Percentiles rank a stretch among this genome's conserved stretches.
Evolutionary conservation across 1,140 invertebrate genomes (phyloP).

Genomic region (Microplitis mediator): DNA sequence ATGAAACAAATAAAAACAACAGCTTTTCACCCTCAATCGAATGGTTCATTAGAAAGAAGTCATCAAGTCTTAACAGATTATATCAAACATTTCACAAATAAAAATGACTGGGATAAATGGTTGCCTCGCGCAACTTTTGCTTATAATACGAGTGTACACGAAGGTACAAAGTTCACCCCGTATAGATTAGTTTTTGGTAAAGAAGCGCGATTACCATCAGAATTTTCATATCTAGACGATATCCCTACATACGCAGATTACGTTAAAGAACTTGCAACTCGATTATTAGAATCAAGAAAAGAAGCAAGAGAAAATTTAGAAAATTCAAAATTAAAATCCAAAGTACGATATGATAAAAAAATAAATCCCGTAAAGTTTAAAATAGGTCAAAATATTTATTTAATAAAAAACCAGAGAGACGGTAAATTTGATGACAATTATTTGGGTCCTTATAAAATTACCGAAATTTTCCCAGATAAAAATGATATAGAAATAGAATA

Average conservation of each 20-base stretch:
- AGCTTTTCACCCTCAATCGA: constrained; percentile 36
- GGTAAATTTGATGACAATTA: constrained; percentile 21
- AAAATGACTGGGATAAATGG: constrained; percentile 49
- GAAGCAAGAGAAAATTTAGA: background rate
- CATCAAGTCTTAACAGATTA: constrained; percentile 37
- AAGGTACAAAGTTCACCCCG: constrained; percentile 16
- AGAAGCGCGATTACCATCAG: constrained; percentile 12
- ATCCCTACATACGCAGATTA: constrained; percentile 15
- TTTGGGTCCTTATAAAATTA: constrained; percentile 9
- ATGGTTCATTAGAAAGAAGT: constrained; percentile 37
- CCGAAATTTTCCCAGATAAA: constrained; percentile 15
- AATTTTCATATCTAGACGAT: constrained; percentile 1
- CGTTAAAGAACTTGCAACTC: background rate
- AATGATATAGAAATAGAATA: constrained; percentile 14
- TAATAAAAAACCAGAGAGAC: background rate
- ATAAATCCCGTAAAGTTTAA: background rate
- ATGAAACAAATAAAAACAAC: constrained; percentile 34
- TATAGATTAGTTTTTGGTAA: constrained; percentile 20
- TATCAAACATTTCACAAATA: constrained; percentile 35
- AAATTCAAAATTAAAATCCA: constrained; percentile 6
- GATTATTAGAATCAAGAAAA: background rate
- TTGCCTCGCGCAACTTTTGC: constrained; percentile 34
- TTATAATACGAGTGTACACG: constrained; percentile 25
- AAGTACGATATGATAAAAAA: constrained; percentile 4
- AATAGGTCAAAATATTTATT: background rate